These are phyloP conservation scores for Agraylea sexmaculata DNA, from an alignment of 1,140 invertebrate genomes.

Conservation along the genomic window DNA sequence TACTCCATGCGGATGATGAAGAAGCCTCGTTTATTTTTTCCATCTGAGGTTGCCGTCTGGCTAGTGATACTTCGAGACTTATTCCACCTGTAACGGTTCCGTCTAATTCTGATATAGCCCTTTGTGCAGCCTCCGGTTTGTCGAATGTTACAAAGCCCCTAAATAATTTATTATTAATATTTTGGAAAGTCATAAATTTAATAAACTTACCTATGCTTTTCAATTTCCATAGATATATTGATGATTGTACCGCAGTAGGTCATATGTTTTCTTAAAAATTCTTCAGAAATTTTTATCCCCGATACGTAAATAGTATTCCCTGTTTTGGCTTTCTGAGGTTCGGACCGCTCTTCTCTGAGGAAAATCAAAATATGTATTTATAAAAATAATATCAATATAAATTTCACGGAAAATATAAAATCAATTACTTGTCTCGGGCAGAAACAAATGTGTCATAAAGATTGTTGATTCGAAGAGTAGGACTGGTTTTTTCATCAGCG, in stretches of 20 bases:
- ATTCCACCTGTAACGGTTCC: constrained; percentile 68
- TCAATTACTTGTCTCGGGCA: constrained; percentile 48
- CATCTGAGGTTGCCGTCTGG: constrained; percentile 69
- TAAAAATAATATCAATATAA: background rate
- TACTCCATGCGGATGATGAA: constrained; percentile 67
- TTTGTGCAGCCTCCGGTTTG: constrained; percentile 72
- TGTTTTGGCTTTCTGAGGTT: constrained; percentile 53
- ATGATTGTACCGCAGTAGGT: constrained; percentile 67
- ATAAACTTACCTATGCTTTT: constrained; percentile 57
- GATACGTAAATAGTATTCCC: constrained; percentile 81
- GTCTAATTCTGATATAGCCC: constrained; percentile 80
- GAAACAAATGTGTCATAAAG: constrained; percentile 84
- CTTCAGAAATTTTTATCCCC: constrained; percentile 71
- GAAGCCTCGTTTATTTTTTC: constrained; percentile 66
- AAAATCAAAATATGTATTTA: constrained; percentile 15
- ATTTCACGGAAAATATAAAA: constrained; percentile 6
- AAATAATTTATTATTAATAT: constrained; percentile 22
- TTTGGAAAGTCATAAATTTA: constrained; percentile 7
- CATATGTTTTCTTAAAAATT: constrained; percentile 70
- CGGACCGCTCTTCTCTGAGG: constrained; percentile 40
- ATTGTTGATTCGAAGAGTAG: constrained; percentile 59
- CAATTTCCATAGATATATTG: constrained; percentile 81
- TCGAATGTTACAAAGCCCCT: constrained; percentile 91
- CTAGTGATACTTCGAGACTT: constrained; percentile 59
- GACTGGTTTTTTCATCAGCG: constrained; percentile 49